Percentiles rank a stretch among this genome's conserved stretches.
These are phyloP conservation scores for Dicyrtoma fusca DNA, from an alignment of 2,888 invertebrate genomes.

Conservation along the genomic window DNA sequence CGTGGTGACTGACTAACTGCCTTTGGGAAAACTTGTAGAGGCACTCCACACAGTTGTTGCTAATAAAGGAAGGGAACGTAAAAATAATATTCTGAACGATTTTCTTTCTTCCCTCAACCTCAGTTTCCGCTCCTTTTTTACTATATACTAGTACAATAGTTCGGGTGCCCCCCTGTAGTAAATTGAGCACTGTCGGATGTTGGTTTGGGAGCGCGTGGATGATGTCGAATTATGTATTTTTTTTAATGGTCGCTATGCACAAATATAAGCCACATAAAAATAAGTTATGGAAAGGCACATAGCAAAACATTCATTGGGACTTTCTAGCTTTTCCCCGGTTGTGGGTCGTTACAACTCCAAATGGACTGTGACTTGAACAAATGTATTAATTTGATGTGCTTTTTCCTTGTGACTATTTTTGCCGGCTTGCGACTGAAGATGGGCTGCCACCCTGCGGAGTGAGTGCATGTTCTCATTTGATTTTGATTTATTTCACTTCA, in stretches of 20 bases:
- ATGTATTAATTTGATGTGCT: constrained; percentile 29
- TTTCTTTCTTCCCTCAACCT: no score
- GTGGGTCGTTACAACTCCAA: constrained; percentile 29
- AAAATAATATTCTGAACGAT: no score
- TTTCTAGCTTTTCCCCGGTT: constrained; percentile 3
- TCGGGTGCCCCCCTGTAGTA: no score
- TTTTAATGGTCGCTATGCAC: no score
- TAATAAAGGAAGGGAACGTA: no score
- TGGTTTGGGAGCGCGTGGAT: not conserved
- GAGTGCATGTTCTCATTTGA: not conserved
- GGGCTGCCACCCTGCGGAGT: not conserved
- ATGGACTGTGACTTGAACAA: constrained; percentile 34
- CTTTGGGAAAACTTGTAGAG: no score
- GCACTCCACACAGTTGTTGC: no score
- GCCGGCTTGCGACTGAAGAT: not conserved
- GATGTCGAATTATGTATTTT: not conserved
- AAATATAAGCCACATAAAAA: no score
- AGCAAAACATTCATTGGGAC: not conserved
- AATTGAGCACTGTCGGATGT: no score
- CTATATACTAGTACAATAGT: no score
- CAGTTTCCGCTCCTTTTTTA: no score
- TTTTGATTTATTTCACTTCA: constrained; percentile 29
- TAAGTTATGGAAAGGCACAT: not conserved
- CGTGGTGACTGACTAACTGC: no score
- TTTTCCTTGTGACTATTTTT: not conserved